Conservation (phyloP, 1,140 invertebrate species). For the Vanessa tameamea region DNA sequence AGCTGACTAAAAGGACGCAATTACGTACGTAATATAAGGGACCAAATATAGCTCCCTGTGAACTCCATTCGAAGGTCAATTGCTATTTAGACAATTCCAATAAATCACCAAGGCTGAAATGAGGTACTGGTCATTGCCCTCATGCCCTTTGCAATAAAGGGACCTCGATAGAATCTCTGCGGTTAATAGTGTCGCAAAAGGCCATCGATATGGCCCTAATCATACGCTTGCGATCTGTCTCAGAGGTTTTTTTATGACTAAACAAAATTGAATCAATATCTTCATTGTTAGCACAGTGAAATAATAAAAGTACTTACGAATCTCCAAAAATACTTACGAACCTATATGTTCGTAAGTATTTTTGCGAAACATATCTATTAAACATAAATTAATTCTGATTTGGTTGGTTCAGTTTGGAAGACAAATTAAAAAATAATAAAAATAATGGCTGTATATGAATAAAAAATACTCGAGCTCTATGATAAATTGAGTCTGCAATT, state of each 20-base stretch:
- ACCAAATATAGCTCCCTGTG: background rate
- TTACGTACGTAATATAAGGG: background rate
- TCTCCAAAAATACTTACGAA: too few species aligned
- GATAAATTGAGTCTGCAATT: too few species aligned
- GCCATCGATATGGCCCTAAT: background rate
- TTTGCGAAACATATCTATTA: too few species aligned
- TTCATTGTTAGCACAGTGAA: too few species aligned
- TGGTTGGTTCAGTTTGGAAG: too few species aligned
- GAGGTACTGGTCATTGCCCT: slow-evolving; percentile 13
- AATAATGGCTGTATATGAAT: too few species aligned
- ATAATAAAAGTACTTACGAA: background rate
- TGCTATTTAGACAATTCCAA: slow-evolving; percentile 10
- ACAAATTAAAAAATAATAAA: too few species aligned
- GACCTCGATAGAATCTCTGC: background rate
- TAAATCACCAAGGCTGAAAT: slow-evolving; percentile 16
- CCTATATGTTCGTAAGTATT: too few species aligned
- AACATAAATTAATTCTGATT: too few species aligned
- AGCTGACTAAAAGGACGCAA: too few species aligned
- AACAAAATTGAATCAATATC: background rate
- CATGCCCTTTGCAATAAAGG: slow-evolving; percentile 2
- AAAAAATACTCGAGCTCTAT: too few species aligned
- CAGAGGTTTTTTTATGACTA: background rate
- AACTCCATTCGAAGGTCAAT: background rate
- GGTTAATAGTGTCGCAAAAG: slow-evolving; percentile 1
- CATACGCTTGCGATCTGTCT: background rate